Evolutionary conservation across 2,888 invertebrate species (phyloP).

Genomic region (Gibbula magus): DNA sequence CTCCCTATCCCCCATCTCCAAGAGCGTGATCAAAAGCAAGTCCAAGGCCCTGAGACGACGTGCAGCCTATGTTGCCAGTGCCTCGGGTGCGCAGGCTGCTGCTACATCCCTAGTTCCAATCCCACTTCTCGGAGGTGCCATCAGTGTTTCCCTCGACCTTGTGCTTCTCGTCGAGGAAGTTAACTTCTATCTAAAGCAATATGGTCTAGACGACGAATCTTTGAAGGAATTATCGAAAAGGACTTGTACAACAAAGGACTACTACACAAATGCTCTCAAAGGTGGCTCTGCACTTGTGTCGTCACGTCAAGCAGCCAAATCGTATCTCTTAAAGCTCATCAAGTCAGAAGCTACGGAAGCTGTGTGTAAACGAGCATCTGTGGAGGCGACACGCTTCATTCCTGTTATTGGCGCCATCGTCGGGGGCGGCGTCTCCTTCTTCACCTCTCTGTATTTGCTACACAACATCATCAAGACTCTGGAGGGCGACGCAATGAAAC

Average conservation of each 20-base stretch:
- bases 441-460: background rate
- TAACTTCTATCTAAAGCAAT: slow-evolving; percentile 20
- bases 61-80: background rate
- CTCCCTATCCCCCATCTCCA: background rate
- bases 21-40: slow-evolving; percentile 18
- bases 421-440: background rate
- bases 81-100: background rate
- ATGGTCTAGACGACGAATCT: slow-evolving; percentile 29
- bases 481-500: background rate
- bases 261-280: slow-evolving; percentile 1
- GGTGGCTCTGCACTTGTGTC: background rate
- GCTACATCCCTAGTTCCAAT: slow-evolving; percentile 4
- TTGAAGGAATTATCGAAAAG: background rate
- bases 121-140: background rate
- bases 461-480: background rate
- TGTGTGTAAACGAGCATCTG: background rate
- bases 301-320: background rate
- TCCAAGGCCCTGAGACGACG: background rate
- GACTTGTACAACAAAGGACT: background rate
- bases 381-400: background rate
- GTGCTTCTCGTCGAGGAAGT: slow-evolving; percentile 1
- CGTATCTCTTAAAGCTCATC: background rate
- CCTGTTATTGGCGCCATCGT: background rate
- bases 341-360: background rate
- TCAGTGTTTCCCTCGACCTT: slow-evolving; percentile 21